phyloP scores from a whole-genome alignment of 2,113 vertebrate species.

The Melospiza melodia region DNA sequence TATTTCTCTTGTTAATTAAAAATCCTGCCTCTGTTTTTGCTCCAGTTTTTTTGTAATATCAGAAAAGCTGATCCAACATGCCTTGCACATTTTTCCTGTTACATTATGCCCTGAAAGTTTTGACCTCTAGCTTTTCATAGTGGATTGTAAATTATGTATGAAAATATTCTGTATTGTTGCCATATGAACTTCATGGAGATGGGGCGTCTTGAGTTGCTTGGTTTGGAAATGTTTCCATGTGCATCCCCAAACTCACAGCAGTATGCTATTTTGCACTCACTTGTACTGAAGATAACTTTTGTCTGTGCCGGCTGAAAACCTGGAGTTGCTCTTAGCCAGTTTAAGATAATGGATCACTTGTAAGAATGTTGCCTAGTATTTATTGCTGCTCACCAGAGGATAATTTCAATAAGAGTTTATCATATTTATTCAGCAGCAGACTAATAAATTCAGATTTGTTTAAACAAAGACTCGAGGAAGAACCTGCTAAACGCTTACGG shows the following conservation, averaged over 20 bases:
- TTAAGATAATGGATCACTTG: constrained; percentile 55
- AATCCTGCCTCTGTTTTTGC: background rate
- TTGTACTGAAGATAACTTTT: background rate
- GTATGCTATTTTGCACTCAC: background rate
- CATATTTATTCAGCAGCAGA: constrained; percentile 59
- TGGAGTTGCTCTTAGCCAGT: constrained; percentile 23
- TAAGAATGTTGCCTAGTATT: constrained; percentile 53
- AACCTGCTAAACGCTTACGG: background rate
- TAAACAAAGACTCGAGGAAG: constrained; percentile 40
- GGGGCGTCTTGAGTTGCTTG: background rate
- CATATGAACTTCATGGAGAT: background rate
- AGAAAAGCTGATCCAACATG: background rate
- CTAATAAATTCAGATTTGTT: constrained; percentile 61
- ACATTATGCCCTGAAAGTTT: constrained; percentile 5
- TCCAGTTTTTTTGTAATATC: background rate
- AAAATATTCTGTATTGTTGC: constrained; percentile 28
- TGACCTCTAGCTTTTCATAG: constrained; percentile 33
- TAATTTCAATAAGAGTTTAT: constrained; percentile 60
- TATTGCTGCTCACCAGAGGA: constrained; percentile 56
- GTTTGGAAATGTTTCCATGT: background rate
- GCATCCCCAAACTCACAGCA: background rate
- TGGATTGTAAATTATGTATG: constrained; percentile 31
- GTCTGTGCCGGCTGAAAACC: background rate
- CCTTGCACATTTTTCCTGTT: background rate
- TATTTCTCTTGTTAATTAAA: background rate